Conservation (phyloP, 2,797 vertebrate species). For the Phyllotis vaccarum region DNA sequence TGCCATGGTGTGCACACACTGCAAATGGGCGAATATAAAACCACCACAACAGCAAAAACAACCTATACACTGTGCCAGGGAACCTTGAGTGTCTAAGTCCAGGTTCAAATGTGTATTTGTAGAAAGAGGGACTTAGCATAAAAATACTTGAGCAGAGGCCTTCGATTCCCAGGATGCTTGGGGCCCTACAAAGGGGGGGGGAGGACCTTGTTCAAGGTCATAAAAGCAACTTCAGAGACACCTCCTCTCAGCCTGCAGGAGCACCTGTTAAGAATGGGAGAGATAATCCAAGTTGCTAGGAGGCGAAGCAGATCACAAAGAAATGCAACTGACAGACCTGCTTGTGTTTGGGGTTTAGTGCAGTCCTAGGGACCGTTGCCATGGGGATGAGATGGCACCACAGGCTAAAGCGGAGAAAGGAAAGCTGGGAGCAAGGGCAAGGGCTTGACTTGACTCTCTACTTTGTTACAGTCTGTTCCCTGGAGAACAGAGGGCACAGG, state of each 20-base stretch:
- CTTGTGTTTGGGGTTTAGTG: slow-evolving; percentile 43
- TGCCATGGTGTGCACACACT: neutral
- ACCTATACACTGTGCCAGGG: neutral
- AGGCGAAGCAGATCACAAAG: slow-evolving; percentile 20
- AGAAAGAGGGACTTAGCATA: slow-evolving; percentile 23
- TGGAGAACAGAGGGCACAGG: neutral
- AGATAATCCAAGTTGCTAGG: slow-evolving; percentile 66
- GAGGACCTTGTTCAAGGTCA: slow-evolving; percentile 54
- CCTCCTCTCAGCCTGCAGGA: neutral
- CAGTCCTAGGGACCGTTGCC: slow-evolving; percentile 31
- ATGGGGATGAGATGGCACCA: slow-evolving; percentile 22
- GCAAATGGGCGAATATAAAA: neutral
- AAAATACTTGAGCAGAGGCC: neutral
- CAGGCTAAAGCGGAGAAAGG: neutral
- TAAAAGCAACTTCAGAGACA: neutral
- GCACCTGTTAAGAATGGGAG: neutral
- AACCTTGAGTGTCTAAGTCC: neutral
- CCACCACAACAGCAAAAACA: neutral
- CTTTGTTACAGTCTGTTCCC: neutral
- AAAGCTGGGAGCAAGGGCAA: neutral
- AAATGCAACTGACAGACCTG: neutral
- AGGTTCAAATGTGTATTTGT: neutral
- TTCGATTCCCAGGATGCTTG: neutral
- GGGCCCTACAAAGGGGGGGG: neutral
- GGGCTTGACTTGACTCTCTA: neutral